Percentiles rank a stretch among this genome's conserved stretches.
phyloP scores from a whole-genome alignment of 2,797 vertebrate genomes.

The Pygocentrus nattereri region DNA sequence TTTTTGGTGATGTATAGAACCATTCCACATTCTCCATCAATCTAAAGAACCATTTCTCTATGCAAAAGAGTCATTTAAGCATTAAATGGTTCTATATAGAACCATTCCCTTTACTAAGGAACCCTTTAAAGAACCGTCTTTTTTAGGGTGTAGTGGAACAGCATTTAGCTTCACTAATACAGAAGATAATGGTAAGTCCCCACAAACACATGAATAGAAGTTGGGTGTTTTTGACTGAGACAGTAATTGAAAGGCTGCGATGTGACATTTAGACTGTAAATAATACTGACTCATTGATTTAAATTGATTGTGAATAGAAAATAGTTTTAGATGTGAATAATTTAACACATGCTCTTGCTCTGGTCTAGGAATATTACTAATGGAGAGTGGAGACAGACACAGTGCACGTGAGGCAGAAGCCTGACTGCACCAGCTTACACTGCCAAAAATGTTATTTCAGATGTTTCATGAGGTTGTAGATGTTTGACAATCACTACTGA shows the following conservation, averaged over 20 bases:
- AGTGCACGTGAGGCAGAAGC: background rate
- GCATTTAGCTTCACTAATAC: no score
- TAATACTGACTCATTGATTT: background rate
- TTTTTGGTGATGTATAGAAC: no score
- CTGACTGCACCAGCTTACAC: background rate
- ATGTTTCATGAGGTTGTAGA: background rate
- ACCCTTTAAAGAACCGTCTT: no score
- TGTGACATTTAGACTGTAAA: background rate
- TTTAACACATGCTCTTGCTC: conserved; percentile 17
- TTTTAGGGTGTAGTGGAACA: no score
- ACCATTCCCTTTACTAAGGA: no score
- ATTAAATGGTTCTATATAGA: no score
- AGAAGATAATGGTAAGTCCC: background rate
- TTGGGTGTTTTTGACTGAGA: no score
- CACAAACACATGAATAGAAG: background rate
- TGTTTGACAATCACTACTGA: background rate
- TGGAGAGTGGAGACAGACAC: conserved; percentile 25
- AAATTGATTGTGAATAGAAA: no score
- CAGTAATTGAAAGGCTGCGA: no score
- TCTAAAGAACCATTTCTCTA: no score
- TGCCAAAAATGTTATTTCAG: conserved; percentile 3
- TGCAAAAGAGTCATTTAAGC: no score
- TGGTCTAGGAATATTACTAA: conserved; percentile 45
- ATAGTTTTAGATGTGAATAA: background rate
- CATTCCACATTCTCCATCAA: no score